phyloP scores from a whole-genome alignment of 2,888 invertebrate species.

The Apodemia duryi region DNA sequence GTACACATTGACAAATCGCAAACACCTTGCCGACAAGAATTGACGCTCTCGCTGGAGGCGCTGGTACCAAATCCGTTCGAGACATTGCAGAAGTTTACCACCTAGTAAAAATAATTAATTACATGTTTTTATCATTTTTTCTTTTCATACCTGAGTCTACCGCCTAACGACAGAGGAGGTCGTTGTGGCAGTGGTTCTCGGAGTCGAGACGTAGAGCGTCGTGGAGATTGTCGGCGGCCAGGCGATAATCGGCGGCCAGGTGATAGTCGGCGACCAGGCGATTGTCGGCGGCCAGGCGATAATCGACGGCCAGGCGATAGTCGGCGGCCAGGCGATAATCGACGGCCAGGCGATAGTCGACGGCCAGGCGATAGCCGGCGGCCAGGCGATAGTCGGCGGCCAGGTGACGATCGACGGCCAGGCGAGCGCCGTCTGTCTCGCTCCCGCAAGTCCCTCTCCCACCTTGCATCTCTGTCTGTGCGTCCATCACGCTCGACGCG shows the following conservation, averaged over 20 bases:
- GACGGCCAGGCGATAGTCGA: slow-evolving; percentile 28
- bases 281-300: slow-evolving; percentile 25
- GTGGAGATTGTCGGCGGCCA: slow-evolving; percentile 32
- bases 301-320: slow-evolving; percentile 30
- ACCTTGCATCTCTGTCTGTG: neutral
- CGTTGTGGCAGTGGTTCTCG: neutral
- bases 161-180: neutral
- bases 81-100: too few relatives aligned
- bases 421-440: slow-evolving; percentile 62
- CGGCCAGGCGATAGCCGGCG: slow-evolving; percentile 25
- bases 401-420: slow-evolving; percentile 22
- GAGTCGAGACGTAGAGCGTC: slow-evolving; percentile 22
- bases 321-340: slow-evolving; percentile 26
- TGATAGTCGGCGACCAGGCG: slow-evolving; percentile 34
- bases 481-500: neutral
- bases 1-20: too few relatives aligned
- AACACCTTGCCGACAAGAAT: too few relatives aligned
- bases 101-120: too few relatives aligned
- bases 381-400: slow-evolving; percentile 18
- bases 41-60: too few relatives aligned
- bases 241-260: slow-evolving; percentile 28
- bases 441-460: slow-evolving; percentile 40
- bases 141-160: neutral
- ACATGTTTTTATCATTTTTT: too few relatives aligned
- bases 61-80: too few relatives aligned